phyloP scores from a whole-genome alignment of 2,113 vertebrate species.

The Chaenocephalus aceratus region DNA sequence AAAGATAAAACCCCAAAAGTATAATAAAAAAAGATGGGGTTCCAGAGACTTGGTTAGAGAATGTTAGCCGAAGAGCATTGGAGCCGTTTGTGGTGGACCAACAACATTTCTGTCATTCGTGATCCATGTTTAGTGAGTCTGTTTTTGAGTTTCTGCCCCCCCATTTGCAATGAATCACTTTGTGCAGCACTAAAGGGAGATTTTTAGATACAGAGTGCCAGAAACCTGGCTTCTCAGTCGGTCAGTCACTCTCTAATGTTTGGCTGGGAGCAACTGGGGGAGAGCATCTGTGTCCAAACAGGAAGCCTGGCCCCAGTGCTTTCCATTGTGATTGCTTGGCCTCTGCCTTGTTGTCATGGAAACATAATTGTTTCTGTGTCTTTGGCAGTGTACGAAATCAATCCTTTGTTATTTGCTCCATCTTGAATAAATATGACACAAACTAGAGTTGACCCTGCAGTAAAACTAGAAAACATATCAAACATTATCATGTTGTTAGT shows the following conservation, averaged over 20 bases:
- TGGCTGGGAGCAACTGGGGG: background rate
- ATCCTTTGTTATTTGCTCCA: background rate
- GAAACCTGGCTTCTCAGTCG: background rate
- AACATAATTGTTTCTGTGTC: constrained; percentile 2
- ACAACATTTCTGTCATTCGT: background rate
- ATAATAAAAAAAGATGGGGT: background rate
- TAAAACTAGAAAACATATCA: background rate
- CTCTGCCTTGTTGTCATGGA: constrained; percentile 2
- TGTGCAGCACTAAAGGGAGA: background rate
- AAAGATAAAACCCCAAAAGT: background rate
- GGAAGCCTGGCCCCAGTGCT: background rate
- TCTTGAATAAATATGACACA: background rate
- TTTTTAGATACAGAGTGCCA: background rate
- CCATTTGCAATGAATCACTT: background rate
- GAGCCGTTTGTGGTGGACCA: background rate
- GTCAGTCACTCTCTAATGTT: background rate
- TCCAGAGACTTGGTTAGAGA: background rate
- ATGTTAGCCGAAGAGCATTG: background rate
- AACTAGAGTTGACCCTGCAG: background rate
- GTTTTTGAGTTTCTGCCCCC: background rate
- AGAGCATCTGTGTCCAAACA: background rate
- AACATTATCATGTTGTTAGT: background rate
- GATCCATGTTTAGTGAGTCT: background rate
- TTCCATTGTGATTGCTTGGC: background rate
- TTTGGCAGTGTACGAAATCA: background rate